Conservation (phyloP, 2,113 vertebrate genomes). For the Enhydra lutris region DNA sequence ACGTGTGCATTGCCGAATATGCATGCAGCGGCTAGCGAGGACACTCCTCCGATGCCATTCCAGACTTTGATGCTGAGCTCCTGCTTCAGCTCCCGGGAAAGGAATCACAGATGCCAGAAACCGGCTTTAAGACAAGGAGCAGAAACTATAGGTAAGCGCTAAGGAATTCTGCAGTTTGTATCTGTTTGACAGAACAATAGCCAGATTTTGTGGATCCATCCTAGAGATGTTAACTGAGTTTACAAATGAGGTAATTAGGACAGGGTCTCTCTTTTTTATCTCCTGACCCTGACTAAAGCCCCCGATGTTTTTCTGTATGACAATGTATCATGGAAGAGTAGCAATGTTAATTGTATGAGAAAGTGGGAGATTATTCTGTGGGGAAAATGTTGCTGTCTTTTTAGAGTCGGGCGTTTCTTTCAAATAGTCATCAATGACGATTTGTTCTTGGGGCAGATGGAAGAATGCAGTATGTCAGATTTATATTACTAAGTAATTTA, state of each 20-base stretch:
- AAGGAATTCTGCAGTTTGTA: not conserved
- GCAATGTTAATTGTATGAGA: not conserved
- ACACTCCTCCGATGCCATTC: conserved; percentile 92
- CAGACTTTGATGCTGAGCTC: conserved; percentile 89
- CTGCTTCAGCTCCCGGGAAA: rapidly evolving
- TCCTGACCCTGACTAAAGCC: not conserved
- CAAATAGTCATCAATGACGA: not conserved
- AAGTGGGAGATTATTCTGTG: not conserved
- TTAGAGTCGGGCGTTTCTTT: not conserved
- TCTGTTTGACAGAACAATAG: not conserved
- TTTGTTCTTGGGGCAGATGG: not conserved
- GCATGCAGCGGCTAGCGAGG: conserved; percentile 89
- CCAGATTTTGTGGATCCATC: not conserved
- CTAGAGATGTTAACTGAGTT: not conserved
- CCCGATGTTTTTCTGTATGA: not conserved
- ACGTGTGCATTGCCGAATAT: conserved; percentile 90
- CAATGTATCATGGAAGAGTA: not conserved
- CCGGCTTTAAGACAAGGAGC: rapidly evolving
- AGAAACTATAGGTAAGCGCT: not conserved
- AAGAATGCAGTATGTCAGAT: not conserved
- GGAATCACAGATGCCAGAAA: not conserved
- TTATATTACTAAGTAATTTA: not conserved
- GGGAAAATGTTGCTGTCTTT: not conserved
- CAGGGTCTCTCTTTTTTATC: not conserved
- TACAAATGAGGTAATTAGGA: not conserved